These are phyloP conservation scores for Lapara coniferarum DNA, from an alignment of 2,888 invertebrate genomes.

Conservation along the genomic window DNA sequence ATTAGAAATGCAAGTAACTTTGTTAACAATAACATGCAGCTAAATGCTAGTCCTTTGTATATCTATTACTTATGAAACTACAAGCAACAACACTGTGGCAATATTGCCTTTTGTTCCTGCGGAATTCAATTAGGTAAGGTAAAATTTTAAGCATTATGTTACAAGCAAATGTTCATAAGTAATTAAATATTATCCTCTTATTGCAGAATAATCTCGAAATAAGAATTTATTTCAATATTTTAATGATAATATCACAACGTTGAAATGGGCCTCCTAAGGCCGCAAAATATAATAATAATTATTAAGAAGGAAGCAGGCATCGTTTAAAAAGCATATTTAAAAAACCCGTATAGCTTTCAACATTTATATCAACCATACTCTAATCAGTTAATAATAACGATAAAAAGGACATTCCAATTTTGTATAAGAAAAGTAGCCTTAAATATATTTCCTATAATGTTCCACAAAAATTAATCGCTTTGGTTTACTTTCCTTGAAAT, in stretches of 20 bases:
- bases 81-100: background rate
- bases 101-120: constrained; percentile 13
- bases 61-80: background rate
- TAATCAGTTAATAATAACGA: no score
- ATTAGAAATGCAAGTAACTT: constrained; percentile 24
- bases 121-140: background rate
- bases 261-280: no score
- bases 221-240: background rate
- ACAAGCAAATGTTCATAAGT: background rate
- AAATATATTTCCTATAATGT: no score
- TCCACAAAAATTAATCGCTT: no score
- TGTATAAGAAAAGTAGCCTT: no score
- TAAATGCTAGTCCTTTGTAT: constrained; percentile 10
- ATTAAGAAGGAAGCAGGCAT: no score
- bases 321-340: no score
- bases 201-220: background rate
- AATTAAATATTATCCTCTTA: background rate
- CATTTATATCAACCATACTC: no score
- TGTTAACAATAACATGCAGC: constrained; percentile 22
- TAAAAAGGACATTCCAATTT: no score
- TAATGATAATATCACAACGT: background rate
- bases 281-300: no score
- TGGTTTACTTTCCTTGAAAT: no score
- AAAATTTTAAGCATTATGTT: background rate
- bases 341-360: no score